A percentile compares a stretch with the other conserved stretches of the same genome.
These are phyloP conservation scores for Temnopleurus reevesii DNA, from an alignment of 53 echinoderm and acorn worm genomes.

Conservation along the genomic window DNA sequence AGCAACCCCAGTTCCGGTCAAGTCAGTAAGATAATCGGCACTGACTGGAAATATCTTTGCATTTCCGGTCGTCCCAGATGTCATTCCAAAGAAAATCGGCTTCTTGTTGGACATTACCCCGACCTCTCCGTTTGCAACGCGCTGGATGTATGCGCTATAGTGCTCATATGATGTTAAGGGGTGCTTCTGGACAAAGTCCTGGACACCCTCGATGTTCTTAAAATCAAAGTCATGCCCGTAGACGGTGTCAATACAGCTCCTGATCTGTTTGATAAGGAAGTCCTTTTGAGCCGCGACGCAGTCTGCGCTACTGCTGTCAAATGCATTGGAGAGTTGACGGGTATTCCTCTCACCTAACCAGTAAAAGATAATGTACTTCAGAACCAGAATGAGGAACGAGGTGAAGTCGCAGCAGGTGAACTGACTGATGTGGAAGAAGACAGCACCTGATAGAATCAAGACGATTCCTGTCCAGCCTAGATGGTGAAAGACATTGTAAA, in stretches of 20 bases:
- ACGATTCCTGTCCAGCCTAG: not conserved
- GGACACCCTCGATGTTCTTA: not conserved
- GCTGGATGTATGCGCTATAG: not conserved
- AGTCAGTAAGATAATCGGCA: not conserved
- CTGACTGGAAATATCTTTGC: conserved; percentile 41
- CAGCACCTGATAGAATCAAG: not conserved
- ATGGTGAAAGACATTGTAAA: no score
- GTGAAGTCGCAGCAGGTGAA: conserved; percentile 17
- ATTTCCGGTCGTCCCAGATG: conserved; percentile 46
- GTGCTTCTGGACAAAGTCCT: conserved; percentile 26
- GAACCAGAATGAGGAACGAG: not conserved
- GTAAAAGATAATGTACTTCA: conserved; percentile 14
- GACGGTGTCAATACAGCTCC: not conserved
- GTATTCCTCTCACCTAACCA: not conserved
- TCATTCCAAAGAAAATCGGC: conserved; percentile 13
- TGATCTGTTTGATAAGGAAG: not conserved
- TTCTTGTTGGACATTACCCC: conserved; percentile 6
- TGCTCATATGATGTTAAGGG: conserved; percentile 36
- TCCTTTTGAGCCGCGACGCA: not conserved
- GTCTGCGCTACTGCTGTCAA: not conserved
- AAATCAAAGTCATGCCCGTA: conserved; percentile 37
- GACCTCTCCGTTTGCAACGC: conserved; percentile 22
- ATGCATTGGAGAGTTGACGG: not conserved
- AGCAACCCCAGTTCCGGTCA: not conserved
- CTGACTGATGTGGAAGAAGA: not conserved